These are phyloP conservation scores for Gadus macrocephalus DNA, from an alignment of 2,113 vertebrate genomes.

Conservation along the genomic window DNA sequence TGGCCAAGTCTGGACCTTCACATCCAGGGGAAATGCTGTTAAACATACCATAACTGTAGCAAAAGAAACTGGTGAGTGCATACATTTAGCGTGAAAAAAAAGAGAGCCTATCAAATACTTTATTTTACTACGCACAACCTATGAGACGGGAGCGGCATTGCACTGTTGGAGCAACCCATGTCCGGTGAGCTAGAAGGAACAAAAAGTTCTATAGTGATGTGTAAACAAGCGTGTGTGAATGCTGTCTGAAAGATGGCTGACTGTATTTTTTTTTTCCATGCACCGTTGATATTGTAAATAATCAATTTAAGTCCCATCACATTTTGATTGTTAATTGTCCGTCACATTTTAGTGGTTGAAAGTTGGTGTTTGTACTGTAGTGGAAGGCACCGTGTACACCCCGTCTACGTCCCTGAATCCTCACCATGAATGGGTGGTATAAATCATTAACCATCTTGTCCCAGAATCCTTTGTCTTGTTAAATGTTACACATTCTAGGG, in stretches of 20 bases:
- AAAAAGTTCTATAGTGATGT: constrained; percentile 48
- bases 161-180: constrained; percentile 51
- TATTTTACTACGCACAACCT: constrained; percentile 22
- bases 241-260: constrained; percentile 29
- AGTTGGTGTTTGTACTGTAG: constrained; percentile 65
- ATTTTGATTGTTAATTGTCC: constrained; percentile 45
- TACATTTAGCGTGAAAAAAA: constrained; percentile 11
- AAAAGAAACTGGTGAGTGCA: constrained; percentile 37
- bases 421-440: constrained; percentile 60
- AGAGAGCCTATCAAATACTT: constrained; percentile 20
- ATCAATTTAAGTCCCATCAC: constrained; percentile 39
- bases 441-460: constrained; percentile 52
- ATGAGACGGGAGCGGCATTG: constrained; percentile 36
- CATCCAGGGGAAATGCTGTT: constrained; percentile 34
- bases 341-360: constrained; percentile 63
- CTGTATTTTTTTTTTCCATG: constrained; percentile 47
- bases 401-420: constrained; percentile 56
- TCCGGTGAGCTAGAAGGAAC: constrained; percentile 39
- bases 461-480: constrained; percentile 44
- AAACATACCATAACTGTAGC: constrained; percentile 45
- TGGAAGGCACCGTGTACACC: constrained; percentile 61
- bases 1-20: constrained; percentile 27
- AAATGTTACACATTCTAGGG: constrained; percentile 48
- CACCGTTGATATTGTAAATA: constrained; percentile 60
- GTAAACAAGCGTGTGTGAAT: constrained; percentile 39